Evolutionary conservation across 2,113 vertebrate species (phyloP).

Genomic region (Amphilophus citrinellus): DNA sequence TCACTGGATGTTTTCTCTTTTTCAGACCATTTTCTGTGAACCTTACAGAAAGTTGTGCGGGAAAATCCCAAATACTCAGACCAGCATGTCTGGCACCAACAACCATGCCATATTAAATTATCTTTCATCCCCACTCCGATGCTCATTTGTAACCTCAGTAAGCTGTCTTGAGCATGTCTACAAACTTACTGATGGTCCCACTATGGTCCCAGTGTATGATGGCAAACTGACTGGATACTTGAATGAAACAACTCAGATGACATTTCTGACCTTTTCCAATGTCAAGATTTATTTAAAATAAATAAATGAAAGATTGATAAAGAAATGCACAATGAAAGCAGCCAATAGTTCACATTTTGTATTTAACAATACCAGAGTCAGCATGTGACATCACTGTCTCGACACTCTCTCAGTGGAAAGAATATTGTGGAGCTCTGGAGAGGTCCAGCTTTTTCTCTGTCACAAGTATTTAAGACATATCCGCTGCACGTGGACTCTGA

Average conservation of each 20-base stretch:
- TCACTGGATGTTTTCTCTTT: background rate
- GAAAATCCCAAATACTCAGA: background rate
- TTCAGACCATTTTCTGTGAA: background rate
- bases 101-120: background rate
- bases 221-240: background rate
- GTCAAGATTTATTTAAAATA: background rate
- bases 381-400: slow-evolving; percentile 4
- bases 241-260: background rate
- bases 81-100: background rate
- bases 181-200: background rate
- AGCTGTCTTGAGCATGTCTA: background rate
- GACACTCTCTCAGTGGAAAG: slow-evolving; percentile 6
- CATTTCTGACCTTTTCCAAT: background rate
- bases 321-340: background rate
- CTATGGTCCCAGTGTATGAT: background rate
- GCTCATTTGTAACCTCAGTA: background rate
- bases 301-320: background rate
- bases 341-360: background rate
- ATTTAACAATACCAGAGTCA: background rate
- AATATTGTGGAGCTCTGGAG: background rate
- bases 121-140: no score
- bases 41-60: background rate
- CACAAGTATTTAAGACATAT: slow-evolving; percentile 49
- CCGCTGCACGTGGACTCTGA: slow-evolving; percentile 6
- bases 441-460: slow-evolving; percentile 27